These are phyloP conservation scores for Perognathus longimembris DNA, from an alignment of 2,113 vertebrate genomes.

Conservation along the genomic window DNA sequence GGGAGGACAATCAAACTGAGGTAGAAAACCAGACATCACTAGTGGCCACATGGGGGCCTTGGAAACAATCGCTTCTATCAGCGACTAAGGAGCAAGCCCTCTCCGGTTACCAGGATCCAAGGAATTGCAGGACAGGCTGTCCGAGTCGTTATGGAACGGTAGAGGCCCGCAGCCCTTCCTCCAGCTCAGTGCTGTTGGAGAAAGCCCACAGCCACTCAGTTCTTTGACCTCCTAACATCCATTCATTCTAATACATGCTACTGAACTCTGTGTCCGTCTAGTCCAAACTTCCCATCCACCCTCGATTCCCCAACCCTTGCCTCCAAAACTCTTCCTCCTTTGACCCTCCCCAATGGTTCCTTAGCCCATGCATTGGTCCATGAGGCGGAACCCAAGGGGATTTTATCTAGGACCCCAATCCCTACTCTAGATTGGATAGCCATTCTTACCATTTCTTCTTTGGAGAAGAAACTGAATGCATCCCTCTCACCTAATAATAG, in stretches of 20 bases:
- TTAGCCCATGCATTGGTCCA: neutral
- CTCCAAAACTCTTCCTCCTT: neutral
- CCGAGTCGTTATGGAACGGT: neutral
- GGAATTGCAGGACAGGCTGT: neutral
- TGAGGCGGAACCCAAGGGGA: neutral
- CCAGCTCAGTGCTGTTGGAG: neutral
- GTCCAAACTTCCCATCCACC: neutral
- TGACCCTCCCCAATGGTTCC: neutral
- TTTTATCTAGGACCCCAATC: neutral
- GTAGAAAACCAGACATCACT: neutral
- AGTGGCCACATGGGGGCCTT: neutral
- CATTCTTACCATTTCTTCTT: slow-evolving; percentile 30
- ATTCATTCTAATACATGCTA: neutral
- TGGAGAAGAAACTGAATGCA: neutral
- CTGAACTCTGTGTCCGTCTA: neutral
- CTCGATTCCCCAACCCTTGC: accelerated
- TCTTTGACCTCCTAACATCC: neutral
- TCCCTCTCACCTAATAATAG: neutral
- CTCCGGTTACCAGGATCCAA: neutral
- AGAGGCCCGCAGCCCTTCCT: neutral
- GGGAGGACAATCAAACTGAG: neutral
- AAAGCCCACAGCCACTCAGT: neutral
- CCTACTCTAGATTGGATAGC: neutral
- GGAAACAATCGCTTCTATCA: neutral
- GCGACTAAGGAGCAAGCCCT: neutral